These are phyloP conservation scores for Sebastes iracundus DNA, from an alignment of 2,797 vertebrate genomes.

Conservation along the genomic window DNA sequence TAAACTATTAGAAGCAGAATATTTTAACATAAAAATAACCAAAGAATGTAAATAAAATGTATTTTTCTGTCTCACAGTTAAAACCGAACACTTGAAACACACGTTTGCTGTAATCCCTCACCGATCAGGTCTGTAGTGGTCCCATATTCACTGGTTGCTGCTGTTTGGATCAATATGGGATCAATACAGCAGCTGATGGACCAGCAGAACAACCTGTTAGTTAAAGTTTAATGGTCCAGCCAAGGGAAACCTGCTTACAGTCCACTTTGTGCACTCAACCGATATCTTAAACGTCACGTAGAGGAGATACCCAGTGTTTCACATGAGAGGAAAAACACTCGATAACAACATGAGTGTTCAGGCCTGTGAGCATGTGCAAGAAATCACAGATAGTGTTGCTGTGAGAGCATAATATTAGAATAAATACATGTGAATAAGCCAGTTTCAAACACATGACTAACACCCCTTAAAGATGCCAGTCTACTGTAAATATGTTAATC, in stretches of 20 bases:
- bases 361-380: not conserved
- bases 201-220: constrained; percentile 43
- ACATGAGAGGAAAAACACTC: not conserved
- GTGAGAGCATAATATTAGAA: not conserved
- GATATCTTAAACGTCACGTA: not conserved
- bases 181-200: constrained; percentile 64
- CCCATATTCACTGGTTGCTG: constrained; percentile 15
- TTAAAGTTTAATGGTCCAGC: constrained; percentile 31
- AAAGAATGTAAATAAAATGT: not conserved
- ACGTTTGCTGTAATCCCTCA: not conserved
- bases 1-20: not conserved
- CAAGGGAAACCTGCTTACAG: not conserved
- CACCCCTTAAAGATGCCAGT: not conserved
- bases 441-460: constrained; percentile 1
- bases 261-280: not conserved
- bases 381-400: not conserved
- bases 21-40: not conserved
- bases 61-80: not conserved
- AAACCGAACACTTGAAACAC: not conserved
- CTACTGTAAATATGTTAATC: constrained; percentile 21
- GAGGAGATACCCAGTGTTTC: not conserved
- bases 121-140: not conserved
- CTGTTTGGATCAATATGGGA: constrained; percentile 50
- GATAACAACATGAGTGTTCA: not conserved
- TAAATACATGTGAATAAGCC: not conserved